Percentiles rank a stretch among this genome's conserved stretches.
phyloP scores from a whole-genome alignment of 2,113 vertebrate genomes.

The Cacatua alba region DNA sequence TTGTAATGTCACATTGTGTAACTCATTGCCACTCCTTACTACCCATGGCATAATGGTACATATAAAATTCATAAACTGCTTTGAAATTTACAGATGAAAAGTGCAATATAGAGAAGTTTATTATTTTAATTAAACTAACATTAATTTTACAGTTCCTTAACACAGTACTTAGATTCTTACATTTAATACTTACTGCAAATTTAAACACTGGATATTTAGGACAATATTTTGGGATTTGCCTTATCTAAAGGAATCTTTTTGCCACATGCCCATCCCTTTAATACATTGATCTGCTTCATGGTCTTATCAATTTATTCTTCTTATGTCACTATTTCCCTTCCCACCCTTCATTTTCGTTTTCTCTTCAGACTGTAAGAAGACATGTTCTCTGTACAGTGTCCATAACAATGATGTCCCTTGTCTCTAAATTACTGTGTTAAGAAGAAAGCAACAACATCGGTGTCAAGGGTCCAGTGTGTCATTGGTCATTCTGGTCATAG shows the following conservation, averaged over 20 bases:
- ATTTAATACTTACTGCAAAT: background rate
- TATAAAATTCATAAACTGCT: background rate
- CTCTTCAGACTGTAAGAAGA: background rate
- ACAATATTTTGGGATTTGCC: background rate
- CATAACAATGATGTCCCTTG: background rate
- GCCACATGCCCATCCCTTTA: accelerated
- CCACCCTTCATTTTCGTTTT: background rate
- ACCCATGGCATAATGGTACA: background rate
- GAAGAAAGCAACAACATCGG: background rate
- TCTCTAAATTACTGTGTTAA: background rate
- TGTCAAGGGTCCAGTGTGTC: background rate
- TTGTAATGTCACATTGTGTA: background rate
- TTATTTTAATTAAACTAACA: background rate
- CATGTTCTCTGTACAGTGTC: background rate
- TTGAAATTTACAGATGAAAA: background rate
- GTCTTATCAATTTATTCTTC: background rate
- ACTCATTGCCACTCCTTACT: background rate
- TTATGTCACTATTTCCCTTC: background rate
- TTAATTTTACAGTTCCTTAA: background rate
- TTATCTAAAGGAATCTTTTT: background rate
- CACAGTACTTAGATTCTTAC: background rate
- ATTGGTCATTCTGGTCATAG: background rate
- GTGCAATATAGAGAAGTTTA: background rate
- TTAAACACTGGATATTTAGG: background rate
- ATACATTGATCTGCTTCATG: background rate